Percentiles rank a stretch among this genome's conserved stretches.
Conservation (phyloP, 1,140 invertebrate species). For the Anthonomus grandis region DNA sequence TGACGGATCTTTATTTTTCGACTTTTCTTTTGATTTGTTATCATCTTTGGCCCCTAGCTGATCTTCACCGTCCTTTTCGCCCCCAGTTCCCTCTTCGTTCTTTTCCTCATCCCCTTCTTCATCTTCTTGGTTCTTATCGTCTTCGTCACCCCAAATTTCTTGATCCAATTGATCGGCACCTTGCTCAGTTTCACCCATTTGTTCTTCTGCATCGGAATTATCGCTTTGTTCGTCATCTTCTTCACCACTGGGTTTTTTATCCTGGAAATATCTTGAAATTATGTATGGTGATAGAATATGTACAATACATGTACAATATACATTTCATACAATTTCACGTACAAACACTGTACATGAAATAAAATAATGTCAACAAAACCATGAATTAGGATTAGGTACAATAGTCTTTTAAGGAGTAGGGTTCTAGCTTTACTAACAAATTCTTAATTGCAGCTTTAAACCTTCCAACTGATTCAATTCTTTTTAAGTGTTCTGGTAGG, state of each 20-base stretch:
- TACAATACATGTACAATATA: too few species aligned
- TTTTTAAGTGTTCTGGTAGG: too few species aligned
- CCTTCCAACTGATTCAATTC: too few species aligned
- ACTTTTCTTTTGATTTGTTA: conserved; percentile 51
- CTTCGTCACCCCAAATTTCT: conserved; percentile 87
- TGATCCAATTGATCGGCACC: conserved; percentile 75
- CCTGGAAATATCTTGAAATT: too few species aligned
- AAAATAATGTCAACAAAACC: too few species aligned
- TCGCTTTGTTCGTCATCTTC: conserved; percentile 67
- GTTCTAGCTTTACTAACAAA: too few species aligned
- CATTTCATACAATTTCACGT: too few species aligned
- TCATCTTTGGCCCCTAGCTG: conserved; percentile 61
- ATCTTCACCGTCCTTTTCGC: conserved; percentile 48
- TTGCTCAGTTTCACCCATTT: conserved; percentile 92
- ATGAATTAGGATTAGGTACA: too few species aligned
- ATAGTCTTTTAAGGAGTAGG: too few species aligned
- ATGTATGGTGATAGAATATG: too few species aligned
- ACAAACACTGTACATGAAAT: too few species aligned
- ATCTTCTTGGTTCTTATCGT: conserved; percentile 69
- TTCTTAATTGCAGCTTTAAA: too few species aligned
- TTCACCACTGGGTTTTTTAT: conserved; percentile 64
- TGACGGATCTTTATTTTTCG: conserved; percentile 49
- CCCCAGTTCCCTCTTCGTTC: conserved; percentile 61
- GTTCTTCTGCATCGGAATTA: conserved; percentile 80
- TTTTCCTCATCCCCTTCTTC: conserved; percentile 70